These are phyloP conservation scores for Anomalospiza imberbis DNA, from an alignment of 2,797 vertebrate genomes.

Conservation along the genomic window DNA sequence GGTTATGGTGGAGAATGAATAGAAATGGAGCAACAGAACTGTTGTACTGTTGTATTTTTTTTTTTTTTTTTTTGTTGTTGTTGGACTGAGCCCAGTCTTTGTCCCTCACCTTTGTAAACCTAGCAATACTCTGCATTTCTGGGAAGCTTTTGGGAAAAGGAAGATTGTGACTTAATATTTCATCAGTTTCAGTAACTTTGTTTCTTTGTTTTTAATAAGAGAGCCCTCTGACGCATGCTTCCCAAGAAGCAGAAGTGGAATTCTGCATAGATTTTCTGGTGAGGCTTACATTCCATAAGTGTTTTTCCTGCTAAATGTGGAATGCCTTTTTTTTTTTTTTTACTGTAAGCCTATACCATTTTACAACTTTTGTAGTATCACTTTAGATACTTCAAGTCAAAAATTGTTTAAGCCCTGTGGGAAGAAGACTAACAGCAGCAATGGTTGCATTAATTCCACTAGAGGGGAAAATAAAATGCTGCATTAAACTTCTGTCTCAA, in stretches of 20 bases:
- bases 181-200: not conserved
- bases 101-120: not conserved
- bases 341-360: not conserved
- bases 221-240: not conserved
- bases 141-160: not conserved
- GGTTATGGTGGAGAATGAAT: not conserved
- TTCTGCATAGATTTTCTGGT: not conserved
- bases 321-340: not conserved
- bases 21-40: not conserved
- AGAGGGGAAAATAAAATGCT: not conserved
- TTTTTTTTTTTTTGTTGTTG: not conserved
- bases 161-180: not conserved
- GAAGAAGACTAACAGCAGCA: not conserved
- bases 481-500: not conserved
- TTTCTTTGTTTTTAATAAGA: not conserved
- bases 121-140: not conserved
- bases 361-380: not conserved
- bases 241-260: not conserved
- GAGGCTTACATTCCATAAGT: not conserved
- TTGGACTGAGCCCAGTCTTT: not conserved
- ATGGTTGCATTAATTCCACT: not conserved
- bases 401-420: not conserved
- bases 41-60: accelerated
- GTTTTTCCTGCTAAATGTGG: not conserved
- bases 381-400: not conserved